phyloP scores from a whole-genome alignment of 2,797 vertebrate species.

The Lerista edwardsae region DNA sequence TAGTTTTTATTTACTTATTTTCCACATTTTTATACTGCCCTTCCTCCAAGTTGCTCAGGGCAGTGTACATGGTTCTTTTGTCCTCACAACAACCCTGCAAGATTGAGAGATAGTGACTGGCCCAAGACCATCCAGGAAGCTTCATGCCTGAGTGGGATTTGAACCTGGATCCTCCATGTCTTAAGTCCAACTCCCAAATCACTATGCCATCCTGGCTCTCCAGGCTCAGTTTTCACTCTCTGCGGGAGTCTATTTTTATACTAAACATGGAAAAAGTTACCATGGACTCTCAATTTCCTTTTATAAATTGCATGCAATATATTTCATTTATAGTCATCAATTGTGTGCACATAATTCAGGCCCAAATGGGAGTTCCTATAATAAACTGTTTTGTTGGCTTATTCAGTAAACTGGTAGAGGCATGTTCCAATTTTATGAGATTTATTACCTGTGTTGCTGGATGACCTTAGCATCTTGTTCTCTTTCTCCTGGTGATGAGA shows the following conservation, averaged over 20 bases:
- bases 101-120: too few species aligned
- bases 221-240: neutral
- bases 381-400: slow-evolving; percentile 30
- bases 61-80: too few species aligned
- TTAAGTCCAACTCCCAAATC: too few species aligned
- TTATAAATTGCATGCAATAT: slow-evolving; percentile 4
- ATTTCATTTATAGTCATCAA: slow-evolving; percentile 51
- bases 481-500: slow-evolving; percentile 36
- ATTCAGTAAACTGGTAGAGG: slow-evolving; percentile 23
- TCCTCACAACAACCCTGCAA: too few species aligned
- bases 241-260: neutral
- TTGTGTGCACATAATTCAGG: slow-evolving; percentile 46
- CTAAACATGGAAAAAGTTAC: slow-evolving; percentile 14
- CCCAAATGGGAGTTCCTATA: slow-evolving; percentile 21
- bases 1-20: neutral
- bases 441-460: slow-evolving; percentile 31
- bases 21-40: too few species aligned
- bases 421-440: slow-evolving; percentile 37
- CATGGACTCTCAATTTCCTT: slow-evolving; percentile 34
- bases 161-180: too few species aligned
- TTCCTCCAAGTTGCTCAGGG: too few species aligned
- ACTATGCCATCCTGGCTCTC: too few species aligned
- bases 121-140: too few species aligned
- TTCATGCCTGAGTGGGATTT: too few species aligned
- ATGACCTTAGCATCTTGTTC: neutral